Percentiles rank a stretch among this genome's conserved stretches.
These are phyloP conservation scores for Sericinus montela DNA, from an alignment of 2,888 invertebrate genomes.

Conservation along the genomic window DNA sequence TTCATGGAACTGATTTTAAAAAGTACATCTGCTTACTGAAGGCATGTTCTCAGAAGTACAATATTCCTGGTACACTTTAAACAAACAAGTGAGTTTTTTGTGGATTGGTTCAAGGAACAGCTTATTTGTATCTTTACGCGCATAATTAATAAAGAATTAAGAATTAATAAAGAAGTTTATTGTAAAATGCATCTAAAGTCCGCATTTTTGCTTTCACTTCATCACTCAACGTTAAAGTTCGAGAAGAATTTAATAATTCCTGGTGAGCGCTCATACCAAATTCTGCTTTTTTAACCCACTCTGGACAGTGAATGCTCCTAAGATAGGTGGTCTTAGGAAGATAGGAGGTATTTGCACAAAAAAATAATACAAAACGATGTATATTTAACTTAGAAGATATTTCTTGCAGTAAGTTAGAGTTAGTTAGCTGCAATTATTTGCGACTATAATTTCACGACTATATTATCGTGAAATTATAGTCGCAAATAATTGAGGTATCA, in stretches of 20 bases:
- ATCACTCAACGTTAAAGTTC: not conserved
- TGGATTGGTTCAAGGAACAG: not conserved
- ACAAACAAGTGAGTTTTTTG: not conserved
- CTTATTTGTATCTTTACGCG: not conserved
- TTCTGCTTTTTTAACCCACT: not conserved
- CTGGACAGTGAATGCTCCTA: not conserved
- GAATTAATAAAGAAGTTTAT: not conserved
- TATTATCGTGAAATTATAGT: too few relatives aligned
- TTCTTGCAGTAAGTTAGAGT: too few relatives aligned
- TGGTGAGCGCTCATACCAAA: not conserved
- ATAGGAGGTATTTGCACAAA: too few relatives aligned
- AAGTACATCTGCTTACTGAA: not conserved
- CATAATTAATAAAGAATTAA: not conserved
- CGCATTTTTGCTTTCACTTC: not conserved
- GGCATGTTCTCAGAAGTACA: not conserved
- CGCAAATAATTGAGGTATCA: too few relatives aligned
- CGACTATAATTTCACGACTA: too few relatives aligned
- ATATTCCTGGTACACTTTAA: not conserved
- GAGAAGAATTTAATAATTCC: not conserved
- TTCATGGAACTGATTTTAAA: not conserved
- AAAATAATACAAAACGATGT: too few relatives aligned
- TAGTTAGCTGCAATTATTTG: too few relatives aligned
- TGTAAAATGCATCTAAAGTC: not conserved
- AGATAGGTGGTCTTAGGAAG: too few relatives aligned
- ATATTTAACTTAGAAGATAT: too few relatives aligned